Evolutionary conservation across 2,888 invertebrate species (phyloP).

Genomic region (Chrysolina americana): DNA sequence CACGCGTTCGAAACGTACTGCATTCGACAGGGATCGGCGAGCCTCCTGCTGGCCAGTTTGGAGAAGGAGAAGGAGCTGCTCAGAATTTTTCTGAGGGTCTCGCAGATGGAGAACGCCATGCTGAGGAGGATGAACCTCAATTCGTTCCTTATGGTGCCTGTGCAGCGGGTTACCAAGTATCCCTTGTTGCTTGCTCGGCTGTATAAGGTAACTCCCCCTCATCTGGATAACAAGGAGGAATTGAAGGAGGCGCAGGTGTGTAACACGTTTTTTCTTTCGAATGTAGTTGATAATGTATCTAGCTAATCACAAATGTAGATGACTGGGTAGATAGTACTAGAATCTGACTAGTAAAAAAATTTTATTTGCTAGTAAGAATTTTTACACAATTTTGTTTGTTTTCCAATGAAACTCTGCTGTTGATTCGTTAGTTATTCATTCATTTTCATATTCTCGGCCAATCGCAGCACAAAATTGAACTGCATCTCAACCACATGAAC

Average conservation of each 20-base stretch:
- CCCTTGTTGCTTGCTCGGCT: constrained; percentile 92
- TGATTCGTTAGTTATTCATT: neutral
- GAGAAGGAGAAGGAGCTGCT: constrained; percentile 96
- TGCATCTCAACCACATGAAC: constrained; percentile 94
- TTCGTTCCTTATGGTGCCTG: constrained; percentile 98
- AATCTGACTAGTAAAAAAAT: too few relatives aligned
- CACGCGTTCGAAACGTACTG: constrained; percentile 96
- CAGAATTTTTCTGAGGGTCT: constrained; percentile 93
- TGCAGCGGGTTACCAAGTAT: constrained; percentile 97
- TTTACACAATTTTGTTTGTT: too few relatives aligned
- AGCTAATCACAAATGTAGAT: too few relatives aligned
- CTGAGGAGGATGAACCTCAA: constrained; percentile 95
- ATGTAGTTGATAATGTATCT: neutral
- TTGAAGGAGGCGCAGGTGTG: constrained; percentile 78
- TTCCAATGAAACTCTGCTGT: too few relatives aligned
- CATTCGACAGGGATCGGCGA: constrained; percentile 92
- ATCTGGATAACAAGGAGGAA: constrained; percentile 86
- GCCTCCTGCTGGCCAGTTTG: constrained; percentile 87
- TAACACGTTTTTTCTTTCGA: neutral
- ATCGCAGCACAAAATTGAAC: constrained; percentile 91
- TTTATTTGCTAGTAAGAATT: too few relatives aligned
- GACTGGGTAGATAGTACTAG: too few relatives aligned
- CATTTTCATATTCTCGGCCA: neutral
- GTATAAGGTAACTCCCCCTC: constrained; percentile 90
- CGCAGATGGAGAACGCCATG: constrained; percentile 96